Evolutionary conservation across 2,797 vertebrate genomes (phyloP).

Genomic region (Dendrocincla tyrannina): DNA sequence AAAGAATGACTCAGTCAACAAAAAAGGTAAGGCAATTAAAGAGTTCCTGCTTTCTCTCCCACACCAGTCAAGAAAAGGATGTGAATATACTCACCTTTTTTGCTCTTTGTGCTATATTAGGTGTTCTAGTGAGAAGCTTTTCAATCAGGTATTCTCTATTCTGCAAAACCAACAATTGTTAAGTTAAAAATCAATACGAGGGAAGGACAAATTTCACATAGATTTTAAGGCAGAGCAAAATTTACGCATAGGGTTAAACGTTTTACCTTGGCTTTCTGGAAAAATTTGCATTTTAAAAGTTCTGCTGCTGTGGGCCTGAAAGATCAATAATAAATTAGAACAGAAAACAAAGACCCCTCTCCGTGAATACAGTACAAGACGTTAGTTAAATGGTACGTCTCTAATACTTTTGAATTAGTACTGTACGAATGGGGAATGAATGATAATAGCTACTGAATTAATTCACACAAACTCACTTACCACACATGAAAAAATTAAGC

Average conservation of each 20-base stretch:
- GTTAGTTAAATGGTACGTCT: constrained; percentile 60
- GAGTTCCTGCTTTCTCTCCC: not conserved
- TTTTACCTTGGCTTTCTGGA: constrained; percentile 99
- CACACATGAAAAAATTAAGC: constrained; percentile 24
- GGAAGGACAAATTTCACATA: constrained; percentile 29
- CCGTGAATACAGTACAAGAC: constrained; percentile 65
- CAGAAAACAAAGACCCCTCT: constrained; percentile 71
- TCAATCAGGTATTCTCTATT: constrained; percentile 97
- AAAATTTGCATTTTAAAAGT: constrained; percentile 99
- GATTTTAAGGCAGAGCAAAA: constrained; percentile 72
- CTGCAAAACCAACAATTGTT: constrained; percentile 79
- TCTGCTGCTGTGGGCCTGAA: constrained; percentile 96
- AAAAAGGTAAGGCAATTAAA: not conserved
- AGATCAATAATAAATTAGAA: constrained; percentile 80
- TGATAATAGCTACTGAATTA: constrained; percentile 28
- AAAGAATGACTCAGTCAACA: not conserved
- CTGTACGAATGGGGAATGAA: constrained; percentile 53
- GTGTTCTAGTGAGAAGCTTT: constrained; percentile 91
- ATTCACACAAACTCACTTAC: constrained; percentile 13
- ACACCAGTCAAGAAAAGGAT: not conserved
- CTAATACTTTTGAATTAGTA: constrained; percentile 63
- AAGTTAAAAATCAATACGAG: constrained; percentile 51
- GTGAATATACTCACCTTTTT: constrained; percentile 85
- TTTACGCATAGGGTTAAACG: constrained; percentile 67
- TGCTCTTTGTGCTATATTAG: constrained; percentile 95